Percentiles rank a stretch among this genome's conserved stretches.
These are phyloP conservation scores for Macquaria australasica DNA, from an alignment of 2,113 vertebrate genomes.

Conservation along the genomic window DNA sequence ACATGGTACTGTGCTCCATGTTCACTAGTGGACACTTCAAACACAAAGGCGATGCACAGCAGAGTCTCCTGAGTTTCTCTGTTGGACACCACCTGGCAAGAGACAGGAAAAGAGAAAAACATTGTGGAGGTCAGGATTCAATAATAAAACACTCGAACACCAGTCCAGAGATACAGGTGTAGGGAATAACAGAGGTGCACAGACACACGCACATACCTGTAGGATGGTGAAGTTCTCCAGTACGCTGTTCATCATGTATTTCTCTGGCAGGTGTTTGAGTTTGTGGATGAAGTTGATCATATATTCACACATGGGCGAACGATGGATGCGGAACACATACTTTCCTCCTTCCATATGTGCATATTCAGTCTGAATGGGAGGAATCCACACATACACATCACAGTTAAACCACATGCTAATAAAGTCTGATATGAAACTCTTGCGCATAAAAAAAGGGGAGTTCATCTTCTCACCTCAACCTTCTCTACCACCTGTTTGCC, in stretches of 20 bases:
- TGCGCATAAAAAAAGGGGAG: accelerated
- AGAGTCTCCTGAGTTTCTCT: slow-evolving; percentile 97
- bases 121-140: not conserved
- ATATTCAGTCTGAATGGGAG: slow-evolving; percentile 89
- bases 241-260: slow-evolving; percentile 99
- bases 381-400: not conserved
- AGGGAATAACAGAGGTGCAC: not conserved
- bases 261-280: slow-evolving; percentile 95
- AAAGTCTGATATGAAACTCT: not conserved
- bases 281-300: slow-evolving; percentile 99
- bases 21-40: slow-evolving; percentile 96
- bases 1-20: slow-evolving; percentile 96
- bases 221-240: slow-evolving; percentile 98
- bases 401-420: not conserved
- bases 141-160: not conserved
- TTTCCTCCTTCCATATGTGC: slow-evolving; percentile 92
- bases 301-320: slow-evolving; percentile 97
- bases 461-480: slow-evolving; percentile 89
- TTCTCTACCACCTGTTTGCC: slow-evolving; percentile 98
- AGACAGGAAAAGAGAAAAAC: slow-evolving; percentile 8
- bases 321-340: slow-evolving; percentile 94
- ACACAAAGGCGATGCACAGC: slow-evolving; percentile 96
- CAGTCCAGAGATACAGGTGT: not conserved
- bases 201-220: slow-evolving; percentile 82
- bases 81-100: slow-evolving; percentile 92